phyloP scores from a whole-genome alignment of 2,797 vertebrate genomes.

The Picus viridis region DNA sequence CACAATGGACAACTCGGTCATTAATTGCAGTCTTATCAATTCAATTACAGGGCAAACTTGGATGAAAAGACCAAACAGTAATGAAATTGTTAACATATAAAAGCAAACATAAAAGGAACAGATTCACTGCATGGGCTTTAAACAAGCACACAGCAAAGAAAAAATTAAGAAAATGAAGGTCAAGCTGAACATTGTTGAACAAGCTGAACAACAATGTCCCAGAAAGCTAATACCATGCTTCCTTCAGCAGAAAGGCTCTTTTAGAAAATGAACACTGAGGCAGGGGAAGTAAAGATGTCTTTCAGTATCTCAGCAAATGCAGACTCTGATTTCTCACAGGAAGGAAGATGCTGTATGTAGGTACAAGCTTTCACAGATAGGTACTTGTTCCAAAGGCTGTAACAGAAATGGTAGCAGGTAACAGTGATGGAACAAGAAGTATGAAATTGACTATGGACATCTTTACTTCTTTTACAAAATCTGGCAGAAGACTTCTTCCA shows the following conservation, averaged over 20 bases:
- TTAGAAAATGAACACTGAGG: background rate
- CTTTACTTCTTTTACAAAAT: slow-evolving; percentile 17
- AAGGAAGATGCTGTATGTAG: background rate
- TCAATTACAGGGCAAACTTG: background rate
- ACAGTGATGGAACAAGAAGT: background rate
- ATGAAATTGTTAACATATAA: background rate
- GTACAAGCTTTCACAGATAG: background rate
- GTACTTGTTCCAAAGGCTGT: background rate
- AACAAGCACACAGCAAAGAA: background rate
- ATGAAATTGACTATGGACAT: background rate
- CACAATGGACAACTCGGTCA: background rate
- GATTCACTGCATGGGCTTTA: background rate
- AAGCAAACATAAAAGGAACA: background rate
- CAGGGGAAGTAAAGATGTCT: slow-evolving; percentile 1
- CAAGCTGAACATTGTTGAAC: background rate
- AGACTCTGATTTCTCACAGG: background rate
- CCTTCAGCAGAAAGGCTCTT: background rate
- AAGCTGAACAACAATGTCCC: background rate
- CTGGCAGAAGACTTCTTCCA: background rate
- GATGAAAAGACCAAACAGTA: slow-evolving; percentile 3
- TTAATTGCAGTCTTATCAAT: background rate
- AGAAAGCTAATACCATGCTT: slow-evolving; percentile 7
- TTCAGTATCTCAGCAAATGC: background rate
- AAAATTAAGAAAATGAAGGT: background rate
- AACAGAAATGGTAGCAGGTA: background rate